Evolutionary conservation across 2,888 invertebrate species (phyloP).

Genomic region (Suillia variegata): DNA sequence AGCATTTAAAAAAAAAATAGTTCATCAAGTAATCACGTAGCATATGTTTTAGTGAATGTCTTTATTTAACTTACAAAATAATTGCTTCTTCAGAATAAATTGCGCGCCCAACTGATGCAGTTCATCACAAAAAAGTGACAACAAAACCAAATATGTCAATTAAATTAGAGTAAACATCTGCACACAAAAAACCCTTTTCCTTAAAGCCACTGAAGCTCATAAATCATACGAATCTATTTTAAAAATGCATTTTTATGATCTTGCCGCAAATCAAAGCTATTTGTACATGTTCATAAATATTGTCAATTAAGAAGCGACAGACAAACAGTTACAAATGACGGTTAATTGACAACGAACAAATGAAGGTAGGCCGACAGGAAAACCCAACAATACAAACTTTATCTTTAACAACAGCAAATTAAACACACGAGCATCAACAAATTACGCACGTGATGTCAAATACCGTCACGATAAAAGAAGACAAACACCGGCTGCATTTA

Average conservation of each 20-base stretch:
- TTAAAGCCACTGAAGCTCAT: too few relatives aligned
- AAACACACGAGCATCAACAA: slow-evolving; percentile 13
- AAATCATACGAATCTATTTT: too few relatives aligned
- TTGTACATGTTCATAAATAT: slow-evolving; percentile 57
- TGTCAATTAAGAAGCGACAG: slow-evolving; percentile 45
- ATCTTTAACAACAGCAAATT: not conserved
- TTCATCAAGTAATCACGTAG: too few relatives aligned
- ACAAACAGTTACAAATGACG: slow-evolving; percentile 45
- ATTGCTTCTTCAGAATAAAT: too few relatives aligned
- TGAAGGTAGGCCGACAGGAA: not conserved
- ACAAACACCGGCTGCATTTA: too few relatives aligned
- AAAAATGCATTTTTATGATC: too few relatives aligned
- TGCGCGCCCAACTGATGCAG: too few relatives aligned
- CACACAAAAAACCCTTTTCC: too few relatives aligned
- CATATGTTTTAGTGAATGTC: slow-evolving; percentile 42
- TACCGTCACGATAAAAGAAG: slow-evolving; percentile 1
- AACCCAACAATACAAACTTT: too few relatives aligned
- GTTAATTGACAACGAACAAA: slow-evolving; percentile 51
- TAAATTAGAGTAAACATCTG: too few relatives aligned
- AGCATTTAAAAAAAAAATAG: too few relatives aligned
- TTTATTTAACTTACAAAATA: slow-evolving; percentile 50
- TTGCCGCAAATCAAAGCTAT: slow-evolving; percentile 31
- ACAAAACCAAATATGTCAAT: slow-evolving; percentile 9
- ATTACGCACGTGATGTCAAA: slow-evolving; percentile 23
- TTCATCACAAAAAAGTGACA: too few relatives aligned